phyloP scores from a whole-genome alignment of 2,113 vertebrate species.

The Strigops habroptila region DNA sequence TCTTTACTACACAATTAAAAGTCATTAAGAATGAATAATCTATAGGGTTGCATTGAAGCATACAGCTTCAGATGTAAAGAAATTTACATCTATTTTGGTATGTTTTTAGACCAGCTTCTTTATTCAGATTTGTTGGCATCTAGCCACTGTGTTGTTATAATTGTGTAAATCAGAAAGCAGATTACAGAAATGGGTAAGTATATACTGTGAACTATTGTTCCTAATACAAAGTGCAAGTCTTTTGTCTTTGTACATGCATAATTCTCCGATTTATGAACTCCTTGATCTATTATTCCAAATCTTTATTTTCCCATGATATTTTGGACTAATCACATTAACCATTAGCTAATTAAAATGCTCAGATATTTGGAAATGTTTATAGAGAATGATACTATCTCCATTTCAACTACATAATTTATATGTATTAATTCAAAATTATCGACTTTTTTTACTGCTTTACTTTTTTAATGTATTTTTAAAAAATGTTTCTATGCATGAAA shows the following conservation, averaged over 20 bases:
- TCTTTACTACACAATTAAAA: background rate
- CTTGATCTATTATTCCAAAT: background rate
- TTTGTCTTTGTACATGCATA: background rate
- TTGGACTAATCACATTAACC: background rate
- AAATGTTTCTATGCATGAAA: background rate
- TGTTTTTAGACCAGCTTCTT: background rate
- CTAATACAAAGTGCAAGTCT: background rate
- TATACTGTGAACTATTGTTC: background rate
- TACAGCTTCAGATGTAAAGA: background rate
- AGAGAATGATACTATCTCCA: background rate
- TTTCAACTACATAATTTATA: background rate
- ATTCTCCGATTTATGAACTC: background rate
- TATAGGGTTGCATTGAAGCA: background rate
- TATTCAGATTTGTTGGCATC: background rate
- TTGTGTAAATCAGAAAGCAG: background rate
- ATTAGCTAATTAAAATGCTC: background rate
- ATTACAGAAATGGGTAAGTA: background rate
- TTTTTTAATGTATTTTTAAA: background rate
- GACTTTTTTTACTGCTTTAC: too few relatives aligned
- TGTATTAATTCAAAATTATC: background rate
- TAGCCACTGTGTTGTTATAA: background rate
- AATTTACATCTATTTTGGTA: background rate
- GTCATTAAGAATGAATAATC: background rate
- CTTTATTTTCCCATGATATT: background rate
- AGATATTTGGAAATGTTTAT: background rate